Percentiles rank a stretch among this genome's conserved stretches.
Evolutionary conservation across 2,113 vertebrate genomes (phyloP).

Genomic region (Tympanuchus pallidicinctus): DNA sequence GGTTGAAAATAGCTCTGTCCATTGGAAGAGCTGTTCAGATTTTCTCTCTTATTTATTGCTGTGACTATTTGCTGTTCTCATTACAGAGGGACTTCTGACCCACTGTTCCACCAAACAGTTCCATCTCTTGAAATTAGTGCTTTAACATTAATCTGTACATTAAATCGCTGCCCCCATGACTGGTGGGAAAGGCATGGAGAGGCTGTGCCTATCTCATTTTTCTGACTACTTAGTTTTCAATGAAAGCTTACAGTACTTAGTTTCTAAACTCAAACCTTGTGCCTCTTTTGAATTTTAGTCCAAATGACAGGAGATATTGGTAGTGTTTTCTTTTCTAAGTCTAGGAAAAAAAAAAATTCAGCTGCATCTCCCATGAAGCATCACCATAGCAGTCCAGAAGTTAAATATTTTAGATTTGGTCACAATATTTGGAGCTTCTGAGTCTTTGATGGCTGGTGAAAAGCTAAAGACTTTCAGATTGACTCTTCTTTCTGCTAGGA

Average conservation of each 20-base stretch:
- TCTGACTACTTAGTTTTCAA: neutral
- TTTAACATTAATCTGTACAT: neutral
- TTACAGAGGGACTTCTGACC: neutral
- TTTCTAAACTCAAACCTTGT: neutral
- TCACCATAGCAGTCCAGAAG: neutral
- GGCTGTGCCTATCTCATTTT: neutral
- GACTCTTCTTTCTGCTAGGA: neutral
- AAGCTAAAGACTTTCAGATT: neutral
- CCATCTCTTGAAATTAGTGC: neutral
- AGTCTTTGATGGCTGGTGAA: neutral
- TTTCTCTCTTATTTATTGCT: neutral
- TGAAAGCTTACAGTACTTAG: neutral
- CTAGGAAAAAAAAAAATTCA: neutral
- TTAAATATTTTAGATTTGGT: neutral
- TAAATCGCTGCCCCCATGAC: neutral
- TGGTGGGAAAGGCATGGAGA: neutral
- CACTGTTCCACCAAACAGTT: neutral
- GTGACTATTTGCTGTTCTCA: neutral
- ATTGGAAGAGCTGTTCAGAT: neutral
- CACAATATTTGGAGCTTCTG: neutral
- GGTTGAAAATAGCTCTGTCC: constrained; percentile 29
- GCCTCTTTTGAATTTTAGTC: neutral
- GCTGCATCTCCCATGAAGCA: neutral
- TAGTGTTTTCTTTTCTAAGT: neutral
- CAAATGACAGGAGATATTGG: neutral